Percentiles rank a stretch among this genome's conserved stretches.
Evolutionary conservation across 1,140 invertebrate genomes (phyloP).

Genomic region (Musca vetustissima): DNA sequence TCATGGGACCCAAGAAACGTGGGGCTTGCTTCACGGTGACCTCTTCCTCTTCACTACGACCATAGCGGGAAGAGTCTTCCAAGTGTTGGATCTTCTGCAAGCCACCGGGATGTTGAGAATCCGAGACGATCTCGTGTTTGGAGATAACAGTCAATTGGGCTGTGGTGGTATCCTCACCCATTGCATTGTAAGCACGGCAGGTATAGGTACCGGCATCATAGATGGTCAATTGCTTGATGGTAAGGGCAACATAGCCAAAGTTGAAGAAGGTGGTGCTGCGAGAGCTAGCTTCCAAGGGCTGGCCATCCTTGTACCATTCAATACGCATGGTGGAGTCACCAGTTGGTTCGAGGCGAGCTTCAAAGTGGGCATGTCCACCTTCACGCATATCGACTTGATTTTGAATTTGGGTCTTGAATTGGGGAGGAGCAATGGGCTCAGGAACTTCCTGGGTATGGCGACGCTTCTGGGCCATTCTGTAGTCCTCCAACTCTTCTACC

Average conservation of each 20-base stretch:
- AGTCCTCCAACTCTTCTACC: constrained; percentile 90
- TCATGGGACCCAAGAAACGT: constrained; percentile 81
- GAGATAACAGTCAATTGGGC: constrained; percentile 85
- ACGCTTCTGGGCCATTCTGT: constrained; percentile 75
- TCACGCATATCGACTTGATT: constrained; percentile 87
- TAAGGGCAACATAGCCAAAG: constrained; percentile 94
- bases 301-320: constrained; percentile 95
- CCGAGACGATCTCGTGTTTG: constrained; percentile 81
- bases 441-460: constrained; percentile 75
- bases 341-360: constrained; percentile 90
- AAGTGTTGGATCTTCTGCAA: constrained; percentile 86
- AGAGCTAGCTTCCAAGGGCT: constrained; percentile 86
- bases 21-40: constrained; percentile 75
- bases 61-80: constrained; percentile 78
- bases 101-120: constrained; percentile 84
- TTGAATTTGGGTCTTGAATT: constrained; percentile 91
- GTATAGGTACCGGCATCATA: constrained; percentile 92
- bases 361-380: constrained; percentile 93
- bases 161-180: constrained; percentile 85
- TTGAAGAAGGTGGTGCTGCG: constrained; percentile 94
- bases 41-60: constrained; percentile 69
- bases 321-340: constrained; percentile 89
- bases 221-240: constrained; percentile 88
- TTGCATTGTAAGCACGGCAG: constrained; percentile 82
- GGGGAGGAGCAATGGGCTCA: constrained; percentile 77